These are phyloP conservation scores for Neodiprion virginianus DNA, from an alignment of 1,140 invertebrate species.

Conservation along the genomic window DNA sequence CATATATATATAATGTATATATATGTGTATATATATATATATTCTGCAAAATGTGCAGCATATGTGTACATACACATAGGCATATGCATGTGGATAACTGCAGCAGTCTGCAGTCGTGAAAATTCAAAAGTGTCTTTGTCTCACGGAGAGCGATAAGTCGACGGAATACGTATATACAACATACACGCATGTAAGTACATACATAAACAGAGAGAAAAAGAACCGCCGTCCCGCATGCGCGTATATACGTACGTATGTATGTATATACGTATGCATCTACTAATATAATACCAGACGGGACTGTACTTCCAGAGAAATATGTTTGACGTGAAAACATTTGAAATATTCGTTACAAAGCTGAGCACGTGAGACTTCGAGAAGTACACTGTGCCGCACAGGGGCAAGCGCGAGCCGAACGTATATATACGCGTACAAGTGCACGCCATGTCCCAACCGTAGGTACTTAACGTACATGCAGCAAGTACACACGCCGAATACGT, in stretches of 20 bases:
- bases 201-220: too few species aligned
- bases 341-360: constrained; percentile 41
- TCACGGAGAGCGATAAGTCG: neutral
- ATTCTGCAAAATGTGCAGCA: neutral
- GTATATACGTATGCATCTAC: neutral
- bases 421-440: neutral
- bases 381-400: neutral
- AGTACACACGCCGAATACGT: neutral
- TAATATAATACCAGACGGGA: neutral
- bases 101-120: neutral
- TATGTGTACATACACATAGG: neutral
- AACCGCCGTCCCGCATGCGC: neutral
- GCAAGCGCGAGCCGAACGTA: neutral
- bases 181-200: too few species aligned
- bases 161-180: too few species aligned
- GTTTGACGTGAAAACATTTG: constrained; percentile 29
- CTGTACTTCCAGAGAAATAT: constrained; percentile 19
- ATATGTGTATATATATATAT: neutral
- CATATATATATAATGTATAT: neutral
- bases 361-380: constrained; percentile 23
- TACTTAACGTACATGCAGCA: neutral
- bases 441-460: too few species aligned
- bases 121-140: constrained; percentile 5
- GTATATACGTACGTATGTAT: too few species aligned
- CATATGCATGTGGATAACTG: neutral